Base-by-base conservation (phyloP, 2,797 vertebrate genomes). In the Mormyrus proboscirostris region DNA sequence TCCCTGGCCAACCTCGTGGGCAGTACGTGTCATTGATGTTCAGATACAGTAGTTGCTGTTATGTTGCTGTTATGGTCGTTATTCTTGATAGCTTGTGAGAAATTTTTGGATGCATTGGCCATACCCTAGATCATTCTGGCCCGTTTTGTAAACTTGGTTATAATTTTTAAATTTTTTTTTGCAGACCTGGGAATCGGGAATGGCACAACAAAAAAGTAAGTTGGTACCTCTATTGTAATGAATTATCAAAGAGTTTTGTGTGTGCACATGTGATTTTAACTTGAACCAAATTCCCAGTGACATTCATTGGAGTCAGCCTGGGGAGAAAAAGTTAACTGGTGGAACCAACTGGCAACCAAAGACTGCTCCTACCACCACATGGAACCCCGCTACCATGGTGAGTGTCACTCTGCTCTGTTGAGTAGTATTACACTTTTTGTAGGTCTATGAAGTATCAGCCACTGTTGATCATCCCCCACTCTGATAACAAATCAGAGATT, bases 311-410 rank as follows among this genome's bases (percentile, higher is more conserved):
- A 98, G 96, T 95, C 98, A 99, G 90, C 98, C 98, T 53, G 97
- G 98, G 91, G 98, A 99, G 93, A 99, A 97, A 95, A 99, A 96
- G 92, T 93, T 99, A 91, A 99, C 98, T 3, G 98, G 98, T 92
- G 98, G 98, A 92, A 97, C 93, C 92, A 99, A 98, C 94, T 99
- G 98, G 98, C 97, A 98, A 90, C 98, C 97, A 93, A 99, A 97
- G 95, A 96, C 95, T 2, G 98, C 97, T 73, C 97, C 97, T 2
- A 97, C 97, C 87, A 98, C 98, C 90, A 98, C 98, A 4, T 99
- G 98, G 98, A 99, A 97, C n/a, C 97, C 97, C 91, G 96, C 97
- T 0, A 96, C 97, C 0, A 95, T 99, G 97, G 98, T 99, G 95
- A 97, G 96, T 10, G 44, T 22, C 19, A 47, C 29, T 55, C 9